These are phyloP conservation scores for Scartelaos histophorus DNA, from an alignment of 2,113 vertebrate genomes.

Conservation along the genomic window DNA sequence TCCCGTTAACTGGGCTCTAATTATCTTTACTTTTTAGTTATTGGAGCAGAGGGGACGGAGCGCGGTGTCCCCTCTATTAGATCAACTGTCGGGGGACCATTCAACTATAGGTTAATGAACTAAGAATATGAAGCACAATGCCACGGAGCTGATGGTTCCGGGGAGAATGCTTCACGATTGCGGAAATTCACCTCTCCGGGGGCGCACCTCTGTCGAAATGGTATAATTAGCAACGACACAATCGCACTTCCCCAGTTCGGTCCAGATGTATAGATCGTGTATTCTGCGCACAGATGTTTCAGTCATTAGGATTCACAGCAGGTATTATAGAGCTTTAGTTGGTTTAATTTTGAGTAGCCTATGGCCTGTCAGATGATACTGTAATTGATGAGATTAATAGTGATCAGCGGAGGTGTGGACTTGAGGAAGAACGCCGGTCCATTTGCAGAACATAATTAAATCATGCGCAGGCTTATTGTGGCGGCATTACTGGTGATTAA, in stretches of 20 bases:
- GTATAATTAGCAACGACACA: slow-evolving; percentile 61
- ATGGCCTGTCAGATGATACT: slow-evolving; percentile 75
- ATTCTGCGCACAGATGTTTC: slow-evolving; percentile 40
- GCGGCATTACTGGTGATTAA: slow-evolving; percentile 54
- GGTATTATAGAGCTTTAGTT: slow-evolving; percentile 55
- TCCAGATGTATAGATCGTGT: slow-evolving; percentile 57
- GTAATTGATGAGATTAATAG: slow-evolving; percentile 80
- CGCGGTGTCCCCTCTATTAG: slow-evolving; percentile 70
- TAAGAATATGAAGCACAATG: slow-evolving; percentile 65
- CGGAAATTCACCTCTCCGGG: slow-evolving; percentile 55
- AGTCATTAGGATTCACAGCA: slow-evolving; percentile 70
- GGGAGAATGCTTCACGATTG: slow-evolving; percentile 37
- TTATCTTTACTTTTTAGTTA: slow-evolving; percentile 77
- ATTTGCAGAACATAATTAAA: background rate
- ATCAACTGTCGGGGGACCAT: slow-evolving; percentile 71
- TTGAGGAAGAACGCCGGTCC: slow-evolving; percentile 57
- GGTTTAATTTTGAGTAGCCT: slow-evolving; percentile 74
- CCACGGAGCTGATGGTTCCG: slow-evolving; percentile 59
- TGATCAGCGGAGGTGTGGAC: slow-evolving; percentile 69
- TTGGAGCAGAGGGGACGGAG: slow-evolving; percentile 61
- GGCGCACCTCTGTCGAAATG: slow-evolving; percentile 49
- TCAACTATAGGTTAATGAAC: slow-evolving; percentile 79
- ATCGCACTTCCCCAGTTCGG: slow-evolving; percentile 35
- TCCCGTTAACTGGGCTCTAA: slow-evolving; percentile 69
- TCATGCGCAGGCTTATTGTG: slow-evolving; percentile 24